Evolutionary conservation across 2,113 vertebrate species (phyloP).

Genomic region (Sinocyclocheilus rhinocerous): DNA sequence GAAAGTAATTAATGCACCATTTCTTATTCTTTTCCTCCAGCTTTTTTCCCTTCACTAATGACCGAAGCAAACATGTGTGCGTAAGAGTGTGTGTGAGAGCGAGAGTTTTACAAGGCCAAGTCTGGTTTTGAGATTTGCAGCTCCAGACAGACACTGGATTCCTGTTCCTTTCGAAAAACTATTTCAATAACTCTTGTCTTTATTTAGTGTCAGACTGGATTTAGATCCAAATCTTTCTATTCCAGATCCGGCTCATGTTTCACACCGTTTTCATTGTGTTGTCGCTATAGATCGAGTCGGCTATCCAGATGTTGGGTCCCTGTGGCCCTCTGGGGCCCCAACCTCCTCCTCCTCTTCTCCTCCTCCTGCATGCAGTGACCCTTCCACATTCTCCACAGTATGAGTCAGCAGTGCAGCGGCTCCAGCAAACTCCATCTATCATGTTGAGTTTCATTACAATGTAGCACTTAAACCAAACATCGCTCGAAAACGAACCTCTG

Average conservation of each 20-base stretch:
- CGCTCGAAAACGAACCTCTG: conserved; percentile 7
- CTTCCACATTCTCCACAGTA: conserved; percentile 5
- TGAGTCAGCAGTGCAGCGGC: conserved; percentile 23
- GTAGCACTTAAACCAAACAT: conserved; percentile 28
- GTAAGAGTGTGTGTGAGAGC: neutral
- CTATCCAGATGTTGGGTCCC: conserved; percentile 27
- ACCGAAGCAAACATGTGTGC: conserved; percentile 13
- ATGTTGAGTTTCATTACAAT: conserved; percentile 29
- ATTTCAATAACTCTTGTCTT: neutral
- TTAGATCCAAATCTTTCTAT: neutral
- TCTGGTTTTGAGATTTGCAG: conserved; percentile 37
- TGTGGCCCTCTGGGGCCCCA: conserved; percentile 41
- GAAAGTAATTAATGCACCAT: neutral
- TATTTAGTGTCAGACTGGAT: neutral
- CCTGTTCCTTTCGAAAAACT: neutral
- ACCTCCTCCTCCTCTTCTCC: neutral
- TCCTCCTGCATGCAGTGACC: neutral
- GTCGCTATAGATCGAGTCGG: neutral
- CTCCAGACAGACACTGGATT: conserved; percentile 13
- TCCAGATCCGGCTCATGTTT: neutral
- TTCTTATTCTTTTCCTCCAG: conserved; percentile 3
- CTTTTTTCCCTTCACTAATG: conserved; percentile 18
- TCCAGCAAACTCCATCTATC: conserved; percentile 24
- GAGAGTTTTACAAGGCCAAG: conserved; percentile 14
- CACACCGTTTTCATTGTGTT: neutral